Evolutionary conservation across 2,888 invertebrate genomes (phyloP).

Genomic region (Lysandra coridon): DNA sequence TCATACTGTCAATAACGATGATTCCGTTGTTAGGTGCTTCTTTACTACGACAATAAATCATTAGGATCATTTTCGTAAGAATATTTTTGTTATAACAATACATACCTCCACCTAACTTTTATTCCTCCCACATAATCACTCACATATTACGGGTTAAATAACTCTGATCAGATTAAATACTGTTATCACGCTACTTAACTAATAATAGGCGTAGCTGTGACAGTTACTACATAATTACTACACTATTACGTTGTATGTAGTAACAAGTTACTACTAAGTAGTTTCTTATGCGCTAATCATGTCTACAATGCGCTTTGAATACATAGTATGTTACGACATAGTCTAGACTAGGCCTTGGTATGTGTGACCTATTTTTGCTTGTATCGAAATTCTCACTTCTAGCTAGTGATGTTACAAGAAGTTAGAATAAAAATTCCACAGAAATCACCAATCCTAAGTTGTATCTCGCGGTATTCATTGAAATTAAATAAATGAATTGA

Average conservation of each 20-base stretch:
- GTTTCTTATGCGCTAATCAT: neutral
- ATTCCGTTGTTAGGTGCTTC: no score
- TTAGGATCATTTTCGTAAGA: no score
- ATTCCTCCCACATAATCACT: neutral
- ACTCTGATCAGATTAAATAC: neutral
- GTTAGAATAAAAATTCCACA: no score
- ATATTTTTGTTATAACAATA: no score
- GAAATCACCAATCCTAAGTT: no score
- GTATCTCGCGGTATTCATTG: no score
- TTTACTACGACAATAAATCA: no score
- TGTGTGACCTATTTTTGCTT: neutral
- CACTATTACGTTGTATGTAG: constrained; percentile 3
- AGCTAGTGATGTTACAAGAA: no score
- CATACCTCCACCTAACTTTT: no score
- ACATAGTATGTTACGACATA: neutral
- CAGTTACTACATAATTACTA: neutral
- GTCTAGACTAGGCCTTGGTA: neutral
- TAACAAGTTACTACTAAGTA: neutral
- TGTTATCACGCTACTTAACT: neutral
- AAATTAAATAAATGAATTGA: no score
- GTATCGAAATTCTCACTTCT: no score
- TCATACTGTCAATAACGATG: no score
- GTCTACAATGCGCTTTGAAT: neutral
- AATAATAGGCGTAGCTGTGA: neutral
- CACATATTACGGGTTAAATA: neutral